Evolutionary conservation across 2,888 invertebrate genomes (phyloP), one percentile per base, ranked within the genome.

Genomic region (Cryptocephalus moraei): DNA sequence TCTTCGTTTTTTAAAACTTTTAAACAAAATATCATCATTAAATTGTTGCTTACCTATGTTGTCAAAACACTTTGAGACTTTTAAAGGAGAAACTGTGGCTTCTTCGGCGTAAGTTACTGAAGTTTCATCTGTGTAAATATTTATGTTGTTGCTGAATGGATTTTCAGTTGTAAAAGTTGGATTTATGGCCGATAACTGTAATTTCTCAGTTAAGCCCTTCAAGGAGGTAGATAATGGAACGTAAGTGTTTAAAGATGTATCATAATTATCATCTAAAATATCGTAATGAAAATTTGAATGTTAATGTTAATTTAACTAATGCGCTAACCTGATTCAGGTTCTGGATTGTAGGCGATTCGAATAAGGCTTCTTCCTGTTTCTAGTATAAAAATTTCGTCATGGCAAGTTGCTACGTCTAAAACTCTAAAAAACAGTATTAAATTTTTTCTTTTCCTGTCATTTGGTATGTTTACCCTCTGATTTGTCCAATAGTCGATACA

Each of bases 361-460:
- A 91, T 70, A 51, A 92, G 70, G 60, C 85, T 86, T 53, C 90
- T 78, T 41, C 81, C 76, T 0, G 88, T 88, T 66, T 89, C 87
- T 59, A 93, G 72, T 43, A 92, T 75, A 72, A 91, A 91, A 57
- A 92, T 84, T 73, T 88, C 88, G 56, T 82, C 81, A 63, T 78
- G 79, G 58, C 75, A 73, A 55, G 81, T 81, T 0, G 79, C 76
- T 44, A 83, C 78, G 32, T 75, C 75, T 48, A 79, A 61, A 49
- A 80, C 75, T 56, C 79, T 80, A 44, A 40, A 52, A 48, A 41
- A 36, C 36, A 36, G 6, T 22, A 22, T 4, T 11, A 32, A 44
- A 12, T 39, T 33, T n/a, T 45, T 8, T n/a, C 14, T 32, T 45
- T 36, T 12, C 31, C 32, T 22, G 44, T 14, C 9, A 32, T 36